Evolutionary conservation across 2,797 vertebrate genomes (phyloP).

Genomic region (Merluccius polli): DNA sequence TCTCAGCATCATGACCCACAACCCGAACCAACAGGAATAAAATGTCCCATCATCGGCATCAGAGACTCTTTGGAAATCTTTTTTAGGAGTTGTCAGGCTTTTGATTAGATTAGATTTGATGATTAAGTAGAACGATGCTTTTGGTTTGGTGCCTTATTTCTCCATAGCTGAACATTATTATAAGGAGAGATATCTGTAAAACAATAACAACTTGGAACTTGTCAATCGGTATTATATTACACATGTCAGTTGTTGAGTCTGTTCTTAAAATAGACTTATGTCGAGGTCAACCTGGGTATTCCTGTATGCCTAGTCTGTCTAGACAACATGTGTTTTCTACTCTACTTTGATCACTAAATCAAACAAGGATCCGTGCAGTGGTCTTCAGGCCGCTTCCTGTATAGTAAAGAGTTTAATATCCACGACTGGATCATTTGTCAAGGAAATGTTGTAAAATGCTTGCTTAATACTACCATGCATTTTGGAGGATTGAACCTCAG

Average conservation of each 20-base stretch:
- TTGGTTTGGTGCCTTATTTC: not conserved
- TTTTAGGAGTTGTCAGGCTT: not conserved
- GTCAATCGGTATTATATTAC: not conserved
- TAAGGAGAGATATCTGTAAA: not conserved
- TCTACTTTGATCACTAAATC: slow-evolving; percentile 43
- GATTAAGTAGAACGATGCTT: not conserved
- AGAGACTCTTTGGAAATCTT: not conserved
- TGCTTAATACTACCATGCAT: not conserved
- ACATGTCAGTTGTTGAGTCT: not conserved
- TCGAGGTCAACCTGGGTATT: slow-evolving; percentile 5
- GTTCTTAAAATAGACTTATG: not conserved
- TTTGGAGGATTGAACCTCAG: not conserved
- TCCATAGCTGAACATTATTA: not conserved
- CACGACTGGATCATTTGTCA: slow-evolving; percentile 44
- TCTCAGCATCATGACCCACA: slow-evolving; percentile 21
- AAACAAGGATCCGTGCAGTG: slow-evolving; percentile 39
- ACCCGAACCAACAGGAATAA: not conserved
- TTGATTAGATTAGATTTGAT: not conserved
- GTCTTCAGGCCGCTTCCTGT: slow-evolving; percentile 36
- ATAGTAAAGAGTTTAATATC: slow-evolving; percentile 37
- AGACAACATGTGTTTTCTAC: slow-evolving; percentile 46
- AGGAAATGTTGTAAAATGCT: not conserved
- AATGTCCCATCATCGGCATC: not conserved
- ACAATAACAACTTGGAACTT: not conserved
- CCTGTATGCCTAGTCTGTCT: slow-evolving; percentile 26